Percentiles rank a stretch among this genome's conserved stretches.
These are phyloP conservation scores for Mormyrops boulengeri DNA, from an alignment of 2,797 vertebrate species.

Conservation along the genomic window DNA sequence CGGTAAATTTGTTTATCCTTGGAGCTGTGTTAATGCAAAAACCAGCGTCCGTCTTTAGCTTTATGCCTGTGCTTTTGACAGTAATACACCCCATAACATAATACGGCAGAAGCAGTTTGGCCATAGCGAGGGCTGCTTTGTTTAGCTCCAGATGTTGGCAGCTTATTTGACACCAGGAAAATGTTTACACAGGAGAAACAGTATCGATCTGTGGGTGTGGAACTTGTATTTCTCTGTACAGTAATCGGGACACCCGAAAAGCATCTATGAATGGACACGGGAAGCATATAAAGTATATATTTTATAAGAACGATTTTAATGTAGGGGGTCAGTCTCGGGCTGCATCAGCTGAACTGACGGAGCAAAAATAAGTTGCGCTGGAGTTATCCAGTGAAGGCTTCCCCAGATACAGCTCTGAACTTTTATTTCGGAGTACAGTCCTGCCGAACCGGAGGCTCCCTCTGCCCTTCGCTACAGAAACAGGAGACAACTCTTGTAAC, in stretches of 20 bases:
- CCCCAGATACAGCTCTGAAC: neutral
- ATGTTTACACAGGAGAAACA: neutral
- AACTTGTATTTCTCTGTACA: neutral
- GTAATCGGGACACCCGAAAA: neutral
- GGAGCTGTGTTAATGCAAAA: neutral
- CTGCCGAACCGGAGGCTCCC: constrained; percentile 19
- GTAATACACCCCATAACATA: neutral
- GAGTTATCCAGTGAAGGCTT: neutral
- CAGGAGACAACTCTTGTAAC: constrained; percentile 45
- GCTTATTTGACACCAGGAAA: neutral
- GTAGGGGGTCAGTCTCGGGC: neutral
- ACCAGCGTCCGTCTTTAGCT: neutral
- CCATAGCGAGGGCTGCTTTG: neutral
- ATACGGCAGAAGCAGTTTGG: neutral
- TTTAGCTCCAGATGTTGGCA: neutral
- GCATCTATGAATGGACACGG: neutral
- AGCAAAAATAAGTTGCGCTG: neutral
- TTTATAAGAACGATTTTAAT: neutral
- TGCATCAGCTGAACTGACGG: neutral
- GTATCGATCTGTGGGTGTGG: neutral
- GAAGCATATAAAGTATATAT: neutral
- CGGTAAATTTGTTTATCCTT: neutral
- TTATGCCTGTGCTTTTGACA: neutral
- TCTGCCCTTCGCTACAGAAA: constrained; percentile 46
- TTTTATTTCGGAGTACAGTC: neutral